These are phyloP conservation scores for Atherinosoma microstoma DNA, from an alignment of 2,797 vertebrate species.

Conservation along the genomic window DNA sequence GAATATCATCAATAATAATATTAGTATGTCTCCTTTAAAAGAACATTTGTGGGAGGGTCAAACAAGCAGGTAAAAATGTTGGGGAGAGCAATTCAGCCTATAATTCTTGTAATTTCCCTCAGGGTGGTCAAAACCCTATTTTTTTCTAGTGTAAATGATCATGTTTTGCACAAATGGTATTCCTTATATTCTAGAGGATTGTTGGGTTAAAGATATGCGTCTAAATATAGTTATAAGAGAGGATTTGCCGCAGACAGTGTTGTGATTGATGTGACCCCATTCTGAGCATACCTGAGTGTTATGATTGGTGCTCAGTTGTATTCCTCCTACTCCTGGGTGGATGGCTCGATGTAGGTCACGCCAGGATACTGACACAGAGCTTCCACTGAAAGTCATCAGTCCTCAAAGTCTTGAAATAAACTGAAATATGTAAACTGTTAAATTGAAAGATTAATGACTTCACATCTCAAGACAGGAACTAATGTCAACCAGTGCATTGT, in stretches of 20 bases:
- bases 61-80: conserved; percentile 8
- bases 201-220: neutral
- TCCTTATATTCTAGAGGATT: neutral
- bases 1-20: neutral
- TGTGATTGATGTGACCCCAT: conserved; percentile 37
- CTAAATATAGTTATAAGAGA: neutral
- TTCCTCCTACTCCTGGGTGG: conserved; percentile 16
- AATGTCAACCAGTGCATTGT: conserved; percentile 46
- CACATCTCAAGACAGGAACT: conserved; percentile 46
- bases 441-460: conserved; percentile 49
- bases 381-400: conserved; percentile 22
- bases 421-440: conserved; percentile 37
- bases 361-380: conserved; percentile 30
- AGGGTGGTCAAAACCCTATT: neutral
- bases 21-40: neutral
- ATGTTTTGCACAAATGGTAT: neutral
- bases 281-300: conserved; percentile 29
- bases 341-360: conserved; percentile 36
- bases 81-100: neutral
- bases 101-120: neutral
- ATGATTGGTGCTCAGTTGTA: conserved; percentile 26
- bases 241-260: conserved; percentile 1
- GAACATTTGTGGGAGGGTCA: neutral
- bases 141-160: too few relatives aligned
- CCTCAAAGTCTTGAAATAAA: conserved; percentile 34